Base-by-base conservation (phyloP, 1,140 invertebrate species). In the Oreohelix idahoensis region DNA sequence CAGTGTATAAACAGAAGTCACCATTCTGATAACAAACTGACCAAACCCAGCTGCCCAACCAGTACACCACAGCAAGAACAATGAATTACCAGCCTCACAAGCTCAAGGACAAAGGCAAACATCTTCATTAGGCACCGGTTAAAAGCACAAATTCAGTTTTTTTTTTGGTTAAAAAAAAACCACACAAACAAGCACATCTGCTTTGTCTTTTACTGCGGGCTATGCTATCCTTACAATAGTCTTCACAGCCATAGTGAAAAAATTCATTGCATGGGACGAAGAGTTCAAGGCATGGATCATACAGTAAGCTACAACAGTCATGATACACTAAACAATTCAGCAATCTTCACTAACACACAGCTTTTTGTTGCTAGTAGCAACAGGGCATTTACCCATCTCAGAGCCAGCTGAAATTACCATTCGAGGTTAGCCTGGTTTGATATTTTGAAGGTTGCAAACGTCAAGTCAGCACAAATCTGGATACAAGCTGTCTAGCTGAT, bases 341-440 rank as follows among this genome's bases (percentile, higher is more conserved):
- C 29, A 66, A 66, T 32, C 63, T 66, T 8, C 63, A 66, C 63
- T 8, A 66, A 66, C 11, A 58, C 26, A 66, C 29, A 66, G n/a
- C 4, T 29, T 17, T 29, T 66, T 66, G 2, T 66, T 10, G 2
- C n/a, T 35, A 29, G 8, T n/a, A 29, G 11, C 5, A 66, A 32
- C 2, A 13, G 63, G 63, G 29, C 29, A 66, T 10, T 29, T 1
- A 66, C 29, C 63, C 63, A 66, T 66, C n/a, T 66, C 63, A 66
- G 63, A 66, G 71, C 42, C 71, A 73, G 71, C 36, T 42, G 71
- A 32, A n/a, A 73, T 45, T n/a, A 73, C 71, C 36, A 42, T 73
- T 26, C 20, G n/a, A 45, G 71, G 36, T 39, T 32, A 73, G 71
- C 23, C 36, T 39, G 35, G 17, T 32, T 29, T 42, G 38, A 17